phyloP scores from a whole-genome alignment of 2,888 invertebrate species.

The Fabriciana adippe region DNA sequence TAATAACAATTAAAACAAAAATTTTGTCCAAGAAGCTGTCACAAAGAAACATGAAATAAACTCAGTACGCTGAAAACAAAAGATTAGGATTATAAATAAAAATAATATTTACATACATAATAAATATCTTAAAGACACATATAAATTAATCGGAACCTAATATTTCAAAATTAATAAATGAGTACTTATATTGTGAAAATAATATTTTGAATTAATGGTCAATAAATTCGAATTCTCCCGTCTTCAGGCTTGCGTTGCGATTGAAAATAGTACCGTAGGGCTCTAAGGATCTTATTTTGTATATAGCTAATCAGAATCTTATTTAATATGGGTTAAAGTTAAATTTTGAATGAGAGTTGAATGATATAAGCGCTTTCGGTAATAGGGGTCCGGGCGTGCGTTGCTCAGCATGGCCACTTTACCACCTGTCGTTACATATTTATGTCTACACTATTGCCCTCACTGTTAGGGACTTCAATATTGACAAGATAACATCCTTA shows the following conservation, averaged over 20 bases:
- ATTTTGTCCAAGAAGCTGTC: slow-evolving; percentile 2
- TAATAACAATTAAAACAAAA: background rate
- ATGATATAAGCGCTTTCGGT: slow-evolving; percentile 43
- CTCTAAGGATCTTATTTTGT: slow-evolving; percentile 44
- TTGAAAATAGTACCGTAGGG: slow-evolving; percentile 47
- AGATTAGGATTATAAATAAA: slow-evolving; percentile 78
- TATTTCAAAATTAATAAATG: slow-evolving; percentile 83
- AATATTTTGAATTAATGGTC: slow-evolving; percentile 83
- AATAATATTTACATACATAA: slow-evolving; percentile 81
- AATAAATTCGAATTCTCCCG: slow-evolving; percentile 83
- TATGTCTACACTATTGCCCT: slow-evolving; percentile 82
- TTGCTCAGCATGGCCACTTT: slow-evolving; percentile 80
- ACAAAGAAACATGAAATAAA: slow-evolving; percentile 48
- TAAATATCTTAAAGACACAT: slow-evolving; percentile 82
- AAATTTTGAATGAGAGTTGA: slow-evolving; percentile 39
- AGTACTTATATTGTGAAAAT: slow-evolving; percentile 83
- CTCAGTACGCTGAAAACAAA: slow-evolving; percentile 66
- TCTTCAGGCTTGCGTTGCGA: slow-evolving; percentile 80
- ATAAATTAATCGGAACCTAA: slow-evolving; percentile 83
- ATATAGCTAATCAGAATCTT: slow-evolving; percentile 35
- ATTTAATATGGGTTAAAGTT: slow-evolving; percentile 46
- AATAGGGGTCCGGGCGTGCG: slow-evolving; percentile 67
- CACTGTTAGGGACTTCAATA: slow-evolving; percentile 82
- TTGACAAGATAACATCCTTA: slow-evolving; percentile 83
- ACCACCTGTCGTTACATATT: slow-evolving; percentile 83